phyloP scores from a whole-genome alignment of 1,140 invertebrate species.

The Drosophila nannoptera region DNA sequence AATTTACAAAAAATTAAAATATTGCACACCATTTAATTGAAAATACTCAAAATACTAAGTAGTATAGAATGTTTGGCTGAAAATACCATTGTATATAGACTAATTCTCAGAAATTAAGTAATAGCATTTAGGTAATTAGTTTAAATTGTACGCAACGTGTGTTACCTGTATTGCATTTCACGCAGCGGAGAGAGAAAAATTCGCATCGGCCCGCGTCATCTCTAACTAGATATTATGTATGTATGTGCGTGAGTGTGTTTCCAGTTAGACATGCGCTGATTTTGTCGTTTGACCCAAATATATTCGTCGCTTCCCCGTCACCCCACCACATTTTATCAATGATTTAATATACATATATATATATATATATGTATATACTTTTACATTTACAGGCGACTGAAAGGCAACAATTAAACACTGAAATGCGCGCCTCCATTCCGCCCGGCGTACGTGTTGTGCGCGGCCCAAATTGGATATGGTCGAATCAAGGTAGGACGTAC shows the following conservation, averaged over 20 bases:
- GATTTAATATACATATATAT: neutral
- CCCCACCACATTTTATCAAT: constrained; percentile 4
- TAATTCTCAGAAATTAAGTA: neutral
- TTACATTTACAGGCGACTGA: constrained; percentile 27
- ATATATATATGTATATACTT: constrained; percentile 3
- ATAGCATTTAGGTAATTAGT: neutral
- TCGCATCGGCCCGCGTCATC: constrained; percentile 1
- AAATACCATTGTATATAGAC: neutral
- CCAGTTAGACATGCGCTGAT: constrained; percentile 66
- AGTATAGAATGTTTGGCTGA: neutral
- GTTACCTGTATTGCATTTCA: neutral
- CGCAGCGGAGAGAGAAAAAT: neutral
- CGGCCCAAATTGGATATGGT: constrained; percentile 91
- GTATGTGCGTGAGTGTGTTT: constrained; percentile 5
- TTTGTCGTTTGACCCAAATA: constrained; percentile 66
- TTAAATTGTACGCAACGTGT: neutral
- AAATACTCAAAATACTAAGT: neutral
- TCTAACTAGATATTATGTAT: constrained; percentile 3
- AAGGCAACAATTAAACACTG: constrained; percentile 41
- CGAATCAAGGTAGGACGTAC: constrained; percentile 81
- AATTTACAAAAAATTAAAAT: neutral
- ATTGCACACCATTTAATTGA: neutral
- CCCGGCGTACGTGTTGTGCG: constrained; percentile 88
- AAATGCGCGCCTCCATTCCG: constrained; percentile 74
- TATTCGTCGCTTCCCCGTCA: constrained; percentile 21